Base-by-base conservation (phyloP, 1,140 invertebrate genomes). In the Drosophila baimaii region DNA sequence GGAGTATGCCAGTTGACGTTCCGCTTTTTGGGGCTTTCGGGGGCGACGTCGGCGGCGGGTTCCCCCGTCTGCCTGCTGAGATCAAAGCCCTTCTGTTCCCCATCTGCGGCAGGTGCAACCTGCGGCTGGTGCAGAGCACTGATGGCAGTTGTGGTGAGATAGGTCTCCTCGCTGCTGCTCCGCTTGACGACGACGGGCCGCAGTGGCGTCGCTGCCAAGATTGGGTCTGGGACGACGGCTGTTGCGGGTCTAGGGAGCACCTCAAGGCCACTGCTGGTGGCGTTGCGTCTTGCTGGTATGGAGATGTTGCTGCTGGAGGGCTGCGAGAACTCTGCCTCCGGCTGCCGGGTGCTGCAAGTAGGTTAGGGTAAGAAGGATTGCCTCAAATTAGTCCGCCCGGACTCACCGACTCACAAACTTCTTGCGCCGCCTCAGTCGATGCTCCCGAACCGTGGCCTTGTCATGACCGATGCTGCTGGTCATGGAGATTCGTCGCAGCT, bases 1-100 rank as follows among this genome's bases (percentile, higher is more conserved):
- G 91, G 88, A 5, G 84, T 89, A 25, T 92, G 79, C 91, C 91
- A 92, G 46, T 92, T 92, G 15, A 92, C 91, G 62, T 91, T 92
- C 6, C 92, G 79, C 54, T 92, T 92, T 47, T 90, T 90, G 15
- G 76, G 88, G 63, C 83, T 90, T 12, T 86, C 88, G 12, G 56
- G 27, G 10, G 19, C 59, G 23, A 52, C 68, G 9, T 1, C n/a
- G n/a, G 27, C 59, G 19, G 55, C 65, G 12, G 10, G 12, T 15
- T 27, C 72, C 0, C 41, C 77, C 15, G 57, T 41, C 33, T 78
- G 77, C 23, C 37, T 23, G 17, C 44, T 74, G 68, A 89, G 80
- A 79, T 88, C 84, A 57, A 51, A 77, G 47, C 39, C 10, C 19
- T 54, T 23, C 19, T 15, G 13, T 23, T 54, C 31, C 8, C 23